Evolutionary conservation across 2,797 vertebrate species (phyloP).

Genomic region (Smutsia temminckii): DNA sequence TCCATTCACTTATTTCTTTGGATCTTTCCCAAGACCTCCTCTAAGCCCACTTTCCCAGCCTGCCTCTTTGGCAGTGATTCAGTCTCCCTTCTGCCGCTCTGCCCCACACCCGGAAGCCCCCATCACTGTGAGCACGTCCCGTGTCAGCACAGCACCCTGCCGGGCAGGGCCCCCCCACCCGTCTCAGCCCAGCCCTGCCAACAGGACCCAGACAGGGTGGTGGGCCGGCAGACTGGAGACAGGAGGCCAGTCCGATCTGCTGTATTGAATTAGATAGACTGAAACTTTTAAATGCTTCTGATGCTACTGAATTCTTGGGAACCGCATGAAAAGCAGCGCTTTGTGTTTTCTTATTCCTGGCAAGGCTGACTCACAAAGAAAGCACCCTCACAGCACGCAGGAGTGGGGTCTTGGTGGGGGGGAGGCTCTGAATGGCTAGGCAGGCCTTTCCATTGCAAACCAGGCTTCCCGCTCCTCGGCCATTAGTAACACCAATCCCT

Average conservation of each 20-base stretch:
- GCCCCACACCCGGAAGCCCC: background rate
- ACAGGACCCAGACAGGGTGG: background rate
- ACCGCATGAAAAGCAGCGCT: background rate
- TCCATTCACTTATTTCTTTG: background rate
- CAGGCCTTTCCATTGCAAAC: conserved; percentile 28
- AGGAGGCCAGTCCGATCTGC: background rate
- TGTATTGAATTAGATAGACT: background rate
- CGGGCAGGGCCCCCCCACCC: background rate
- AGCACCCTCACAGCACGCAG: background rate
- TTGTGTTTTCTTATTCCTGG: background rate
- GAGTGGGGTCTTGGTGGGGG: background rate
- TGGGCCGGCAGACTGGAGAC: background rate
- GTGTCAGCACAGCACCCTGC: background rate
- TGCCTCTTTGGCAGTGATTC: conserved; percentile 3
- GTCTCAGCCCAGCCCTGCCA: background rate
- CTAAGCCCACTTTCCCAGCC: conserved; percentile 29
- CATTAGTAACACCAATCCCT: background rate
- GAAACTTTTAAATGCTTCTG: background rate
- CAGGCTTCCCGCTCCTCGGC: background rate
- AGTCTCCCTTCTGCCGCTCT: background rate
- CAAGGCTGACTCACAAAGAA: background rate
- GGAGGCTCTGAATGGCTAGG: background rate
- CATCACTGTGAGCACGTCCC: background rate
- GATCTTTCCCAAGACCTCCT: background rate
- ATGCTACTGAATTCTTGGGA: background rate